Base-by-base conservation (phyloP, 2,888 invertebrate species). In the Pasiphila rectangulata region DNA sequence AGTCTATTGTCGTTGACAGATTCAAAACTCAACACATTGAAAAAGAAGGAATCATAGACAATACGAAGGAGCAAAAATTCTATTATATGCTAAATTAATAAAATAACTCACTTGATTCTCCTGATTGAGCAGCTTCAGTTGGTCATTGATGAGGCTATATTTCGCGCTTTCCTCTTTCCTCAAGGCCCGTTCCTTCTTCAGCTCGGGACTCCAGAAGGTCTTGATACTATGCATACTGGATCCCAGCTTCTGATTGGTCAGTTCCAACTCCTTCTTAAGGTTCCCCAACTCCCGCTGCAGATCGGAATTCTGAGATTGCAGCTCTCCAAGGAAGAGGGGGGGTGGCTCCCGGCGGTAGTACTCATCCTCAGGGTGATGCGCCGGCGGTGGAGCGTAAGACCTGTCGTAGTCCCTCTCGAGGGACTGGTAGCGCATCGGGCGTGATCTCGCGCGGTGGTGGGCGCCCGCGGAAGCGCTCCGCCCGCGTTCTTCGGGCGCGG, bases 191-290 rank as follows among this genome's bases (percentile, higher is more conserved):
- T 99, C 99, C 87, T 98, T 98, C 90, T 99, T 99, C 81, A 99
- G 90, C 90, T 99, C 99, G 12, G 99, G 99, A 78, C 98, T 98
- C 99, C 99, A 99, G 89, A 99, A 99, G 44, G 98, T 99, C 91
- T 99, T 99, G 85, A 99, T 99, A 88, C 98, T 98, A 90, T 99
- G 98, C 98, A 99, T 99, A 72, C 96, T 97, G 76, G 98, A 98
- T 80, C 97, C 97, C 68, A 99, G 92, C 88, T 99, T 99, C 89
- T 98, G 98, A 84, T 98, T 98, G 61, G 98, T 97, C 75, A 97
- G 90, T 90, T 98, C 98, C 72, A 98, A 91, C 78, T 98, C 98
- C 79, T 97, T 96, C 86, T 97, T 97, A 61, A 97, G 91, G 79
- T 95, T 96, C 16, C 88, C 88, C 76, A 98, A 92, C 81, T 98